These are phyloP conservation scores for Philonicus albiceps DNA, from an alignment of 2,888 invertebrate species.

Conservation along the genomic window DNA sequence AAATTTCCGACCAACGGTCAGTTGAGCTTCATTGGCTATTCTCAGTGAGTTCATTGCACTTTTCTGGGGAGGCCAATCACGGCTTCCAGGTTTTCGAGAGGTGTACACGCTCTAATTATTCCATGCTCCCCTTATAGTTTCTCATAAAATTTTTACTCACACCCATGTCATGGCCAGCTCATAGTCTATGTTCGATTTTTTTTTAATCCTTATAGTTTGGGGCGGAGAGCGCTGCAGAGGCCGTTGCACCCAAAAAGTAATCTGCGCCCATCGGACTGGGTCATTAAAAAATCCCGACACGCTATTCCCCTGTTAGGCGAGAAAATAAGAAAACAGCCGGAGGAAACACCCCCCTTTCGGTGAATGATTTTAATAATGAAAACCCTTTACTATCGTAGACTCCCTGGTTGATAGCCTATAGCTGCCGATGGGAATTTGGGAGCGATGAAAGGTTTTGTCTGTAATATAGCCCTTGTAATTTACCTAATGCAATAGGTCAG, in stretches of 20 bases:
- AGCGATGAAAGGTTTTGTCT: neutral
- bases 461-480: neutral
- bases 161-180: neutral
- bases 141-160: slow-evolving; percentile 17
- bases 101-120: neutral
- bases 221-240: neutral
- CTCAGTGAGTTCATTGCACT: neutral
- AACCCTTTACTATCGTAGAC: neutral
- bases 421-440: neutral
- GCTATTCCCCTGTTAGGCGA: slow-evolving; percentile 5
- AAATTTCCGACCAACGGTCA: neutral
- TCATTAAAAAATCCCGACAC: slow-evolving; percentile 16
- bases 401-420: neutral
- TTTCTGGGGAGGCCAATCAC: neutral
- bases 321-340: neutral
- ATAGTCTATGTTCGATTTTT: neutral
- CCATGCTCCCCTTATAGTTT: neutral
- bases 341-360: neutral
- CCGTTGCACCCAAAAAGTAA: slow-evolving; percentile 3
- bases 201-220: neutral
- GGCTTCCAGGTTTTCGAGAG: neutral
- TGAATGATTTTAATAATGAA: neutral
- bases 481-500: neutral
- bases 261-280: slow-evolving; percentile 2
- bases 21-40: neutral